Conservation (phyloP, 1,140 invertebrate species). For the Harlomillsia oculata region DNA sequence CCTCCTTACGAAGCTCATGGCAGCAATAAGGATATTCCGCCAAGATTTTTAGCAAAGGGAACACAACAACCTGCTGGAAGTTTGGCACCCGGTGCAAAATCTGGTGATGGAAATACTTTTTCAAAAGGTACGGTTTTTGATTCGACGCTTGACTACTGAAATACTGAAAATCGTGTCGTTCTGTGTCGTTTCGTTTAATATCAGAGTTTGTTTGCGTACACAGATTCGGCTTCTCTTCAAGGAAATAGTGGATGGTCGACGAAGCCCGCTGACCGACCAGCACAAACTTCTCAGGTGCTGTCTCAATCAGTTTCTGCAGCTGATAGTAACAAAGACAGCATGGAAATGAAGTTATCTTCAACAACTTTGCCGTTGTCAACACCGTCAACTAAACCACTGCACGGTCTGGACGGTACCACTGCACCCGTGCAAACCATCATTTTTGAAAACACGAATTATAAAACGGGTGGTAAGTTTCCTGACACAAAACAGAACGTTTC, state of each 20-base stretch:
- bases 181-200: neutral
- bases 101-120: neutral
- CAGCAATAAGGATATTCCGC: conserved; percentile 10
- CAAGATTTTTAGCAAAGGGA: conserved; percentile 8
- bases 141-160: neutral
- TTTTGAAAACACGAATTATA: conserved; percentile 32
- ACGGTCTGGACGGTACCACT: conserved; percentile 4
- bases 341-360: conserved; percentile 9
- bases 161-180: neutral
- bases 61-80: conserved; percentile 2
- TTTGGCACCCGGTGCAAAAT: neutral
- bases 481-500: neutral
- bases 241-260: conserved; percentile 23
- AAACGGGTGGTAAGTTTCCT: conserved; percentile 8
- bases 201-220: neutral
- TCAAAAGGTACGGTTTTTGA: conserved; percentile 6
- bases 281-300: conserved; percentile 1
- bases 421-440: conserved; percentile 26
- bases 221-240: conserved; percentile 1
- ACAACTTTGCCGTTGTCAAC: too few species aligned
- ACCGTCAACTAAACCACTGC: too few species aligned
- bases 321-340: conserved; percentile 10
- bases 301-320: neutral
- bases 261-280: conserved; percentile 20
- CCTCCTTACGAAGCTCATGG: conserved; percentile 25